Percentiles rank a stretch among this genome's conserved stretches.
Conservation (phyloP, 2,888 invertebrate genomes). For the Notodonta ziczac region DNA sequence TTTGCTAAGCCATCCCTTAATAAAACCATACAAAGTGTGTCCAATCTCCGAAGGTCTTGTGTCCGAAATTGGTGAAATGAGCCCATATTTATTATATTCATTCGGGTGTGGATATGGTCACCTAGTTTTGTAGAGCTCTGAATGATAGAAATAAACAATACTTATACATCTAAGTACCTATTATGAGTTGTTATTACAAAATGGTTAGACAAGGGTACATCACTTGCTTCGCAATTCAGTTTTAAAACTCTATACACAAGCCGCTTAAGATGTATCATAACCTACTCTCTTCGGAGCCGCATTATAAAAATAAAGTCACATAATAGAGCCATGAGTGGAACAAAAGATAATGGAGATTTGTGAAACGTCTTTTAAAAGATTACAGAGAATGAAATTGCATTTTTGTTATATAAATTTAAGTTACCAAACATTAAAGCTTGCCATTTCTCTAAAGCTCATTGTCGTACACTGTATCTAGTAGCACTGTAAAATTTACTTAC, state of each 20-base stretch:
- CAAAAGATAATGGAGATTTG: slow-evolving; percentile 5
- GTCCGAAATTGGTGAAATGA: slow-evolving; percentile 4
- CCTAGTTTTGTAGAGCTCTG: not conserved
- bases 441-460: too few species aligned
- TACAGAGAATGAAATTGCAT: slow-evolving; percentile 14
- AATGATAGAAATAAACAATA: too few species aligned
- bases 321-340: not conserved
- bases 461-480: too few species aligned
- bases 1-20: slow-evolving; percentile 3
- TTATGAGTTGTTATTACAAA: too few species aligned
- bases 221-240: too few species aligned
- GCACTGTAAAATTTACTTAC: too few species aligned
- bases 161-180: too few species aligned
- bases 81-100: slow-evolving; percentile 1
- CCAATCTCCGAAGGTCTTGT: slow-evolving; percentile 3
- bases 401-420: slow-evolving; percentile 2
- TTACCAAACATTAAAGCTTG: not conserved
- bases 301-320: slow-evolving; percentile 9
- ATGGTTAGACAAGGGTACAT: too few species aligned
- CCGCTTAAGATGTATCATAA: not conserved
- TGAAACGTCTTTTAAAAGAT: slow-evolving; percentile 12
- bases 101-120: slow-evolving; percentile 10
- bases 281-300: too few species aligned
- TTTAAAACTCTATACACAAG: not conserved
- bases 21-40: slow-evolving; percentile 6